Base-by-base conservation (phyloP, 1,140 invertebrate genomes). In the Drosophila elegans region DNA sequence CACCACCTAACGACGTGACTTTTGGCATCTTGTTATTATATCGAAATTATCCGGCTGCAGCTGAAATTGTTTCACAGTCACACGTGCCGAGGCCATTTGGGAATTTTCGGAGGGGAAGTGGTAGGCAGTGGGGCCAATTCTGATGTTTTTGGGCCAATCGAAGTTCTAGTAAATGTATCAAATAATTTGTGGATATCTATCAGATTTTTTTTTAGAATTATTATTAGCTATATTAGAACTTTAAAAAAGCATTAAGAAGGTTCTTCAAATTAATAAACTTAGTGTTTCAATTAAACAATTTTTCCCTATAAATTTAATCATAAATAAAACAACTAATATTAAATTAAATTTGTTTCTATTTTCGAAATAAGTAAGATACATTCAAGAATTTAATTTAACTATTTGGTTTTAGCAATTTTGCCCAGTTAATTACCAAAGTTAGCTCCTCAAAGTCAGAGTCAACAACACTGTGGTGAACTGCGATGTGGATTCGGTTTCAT, bases 11-110 rank as follows among this genome's bases (percentile, higher is more conserved):
- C 41, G 72, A 89, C 84, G 84, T 89, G 84, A 89, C 84, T 84
- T 80, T 44, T 66, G 68, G 67, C 73, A 53, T 59, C 67, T 56
- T 77, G 68, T 80, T 84, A 85, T 85, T 85, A 80, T 85, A 78
- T 85, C 68, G 75, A 78, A 85, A 80, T 85, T 80, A 84, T 89
- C 67, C 63, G 63, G 69, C 59, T 67, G 72, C 73, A 72, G 80
- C 84, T 80, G 59, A 76, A 72, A 83, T 77, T 83, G 76, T 80
- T 73, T 83, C 67, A 41, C 75, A 72, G 80, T 61, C 66, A 69
- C 84, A 86, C 83, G 84, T 79, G 79, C 79, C 72, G 41, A 62
- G 46, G 66, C 32, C 63, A 60, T 59, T 48, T 56, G 62, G 49
- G 51, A 60, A 55, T 56, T 49, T 32, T 29, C 6, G 46, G 46